A percentile compares a stretch with the other conserved stretches of the same genome.
Evolutionary conservation across 2,113 vertebrate genomes (phyloP).

Genomic region (Aptenodytes patagonicus): DNA sequence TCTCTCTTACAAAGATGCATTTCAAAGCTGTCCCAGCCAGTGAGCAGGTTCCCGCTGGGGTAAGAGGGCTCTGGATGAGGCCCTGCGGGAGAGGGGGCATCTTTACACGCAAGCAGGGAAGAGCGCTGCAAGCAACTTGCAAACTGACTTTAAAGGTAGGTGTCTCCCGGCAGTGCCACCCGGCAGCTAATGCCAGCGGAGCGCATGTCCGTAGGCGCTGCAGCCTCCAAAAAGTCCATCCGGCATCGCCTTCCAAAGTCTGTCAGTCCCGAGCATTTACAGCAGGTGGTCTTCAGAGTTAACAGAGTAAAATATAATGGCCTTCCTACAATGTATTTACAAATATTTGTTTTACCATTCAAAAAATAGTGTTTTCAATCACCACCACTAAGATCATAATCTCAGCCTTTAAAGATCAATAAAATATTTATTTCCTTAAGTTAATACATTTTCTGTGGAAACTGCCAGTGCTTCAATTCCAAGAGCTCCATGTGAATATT

Average conservation of each 20-base stretch:
- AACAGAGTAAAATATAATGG: neutral
- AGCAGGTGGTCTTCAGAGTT: neutral
- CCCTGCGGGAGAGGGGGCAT: fast-evolving
- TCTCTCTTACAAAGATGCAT: neutral
- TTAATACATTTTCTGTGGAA: constrained; percentile 34
- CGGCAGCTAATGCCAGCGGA: neutral
- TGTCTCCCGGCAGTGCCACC: neutral
- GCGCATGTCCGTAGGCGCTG: fast-evolving
- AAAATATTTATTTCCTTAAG: constrained; percentile 19
- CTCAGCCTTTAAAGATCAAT: neutral
- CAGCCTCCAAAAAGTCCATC: neutral
- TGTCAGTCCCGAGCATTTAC: neutral
- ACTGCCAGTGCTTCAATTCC: constrained; percentile 29
- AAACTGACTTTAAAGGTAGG: neutral
- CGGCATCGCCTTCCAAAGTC: neutral
- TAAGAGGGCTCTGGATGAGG: neutral
- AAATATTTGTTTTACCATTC: neutral
- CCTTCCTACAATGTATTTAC: neutral
- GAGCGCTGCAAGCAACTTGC: fast-evolving
- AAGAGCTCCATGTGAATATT: constrained; percentile 39
- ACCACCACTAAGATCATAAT: neutral
- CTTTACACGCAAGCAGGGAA: neutral
- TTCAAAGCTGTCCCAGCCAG: neutral
- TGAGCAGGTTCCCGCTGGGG: neutral
- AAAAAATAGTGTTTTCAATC: neutral